Conservation (phyloP, 2,113 vertebrate species). For the Poeciliopsis prolifica region DNA sequence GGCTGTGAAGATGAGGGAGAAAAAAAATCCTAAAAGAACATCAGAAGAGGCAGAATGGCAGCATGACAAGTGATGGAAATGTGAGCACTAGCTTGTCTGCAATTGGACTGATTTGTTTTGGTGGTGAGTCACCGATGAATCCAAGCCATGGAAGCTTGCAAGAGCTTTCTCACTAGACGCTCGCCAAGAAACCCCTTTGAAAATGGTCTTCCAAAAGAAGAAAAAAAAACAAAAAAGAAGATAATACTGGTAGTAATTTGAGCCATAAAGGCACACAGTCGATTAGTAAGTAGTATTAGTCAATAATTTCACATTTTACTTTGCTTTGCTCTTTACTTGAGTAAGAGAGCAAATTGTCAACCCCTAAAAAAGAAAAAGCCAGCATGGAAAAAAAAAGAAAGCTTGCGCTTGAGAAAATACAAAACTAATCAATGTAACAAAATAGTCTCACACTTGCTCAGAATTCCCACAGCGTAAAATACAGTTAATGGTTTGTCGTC, state of each 20-base stretch:
- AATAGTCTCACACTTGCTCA: no score
- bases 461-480: no score
- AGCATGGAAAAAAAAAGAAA: no score
- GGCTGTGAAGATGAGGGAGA: constrained; percentile 6
- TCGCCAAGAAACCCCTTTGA: constrained; percentile 37
- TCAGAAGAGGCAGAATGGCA: constrained; percentile 42
- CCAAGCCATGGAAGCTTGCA: constrained; percentile 19
- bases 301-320: constrained; percentile 4
- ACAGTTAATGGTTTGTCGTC: no score
- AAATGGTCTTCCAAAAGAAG: constrained; percentile 34
- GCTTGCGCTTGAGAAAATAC: no score
- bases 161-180: constrained; percentile 34
- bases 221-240: neutral
- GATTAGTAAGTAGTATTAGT: neutral
- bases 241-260: constrained; percentile 45
- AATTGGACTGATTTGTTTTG: constrained; percentile 55
- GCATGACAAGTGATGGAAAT: constrained; percentile 36
- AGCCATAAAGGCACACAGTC: constrained; percentile 19
- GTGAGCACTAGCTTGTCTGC: constrained; percentile 40
- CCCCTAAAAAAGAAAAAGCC: neutral
- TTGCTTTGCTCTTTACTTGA: neutral
- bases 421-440: no score
- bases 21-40: constrained; percentile 38
- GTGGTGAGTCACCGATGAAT: constrained; percentile 65
- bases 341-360: neutral